Evolutionary conservation across 2,113 vertebrate species (phyloP).

Genomic region (Oreochromis niloticus): DNA sequence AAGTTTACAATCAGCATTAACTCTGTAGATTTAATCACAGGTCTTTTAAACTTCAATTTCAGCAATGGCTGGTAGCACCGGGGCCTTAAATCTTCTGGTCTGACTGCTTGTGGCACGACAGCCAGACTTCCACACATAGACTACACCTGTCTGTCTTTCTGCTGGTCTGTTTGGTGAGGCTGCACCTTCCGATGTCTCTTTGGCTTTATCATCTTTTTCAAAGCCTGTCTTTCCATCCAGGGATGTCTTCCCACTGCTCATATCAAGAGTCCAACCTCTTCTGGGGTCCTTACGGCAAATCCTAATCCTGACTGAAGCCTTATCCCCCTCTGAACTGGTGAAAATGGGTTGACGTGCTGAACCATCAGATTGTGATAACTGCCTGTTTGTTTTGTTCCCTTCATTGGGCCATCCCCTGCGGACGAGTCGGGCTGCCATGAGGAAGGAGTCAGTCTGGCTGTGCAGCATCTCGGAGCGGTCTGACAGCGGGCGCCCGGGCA

Average conservation of each 20-base stretch:
- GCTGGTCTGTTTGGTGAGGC: background rate
- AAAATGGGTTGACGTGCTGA: background rate
- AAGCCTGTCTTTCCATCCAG: background rate
- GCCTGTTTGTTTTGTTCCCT: background rate
- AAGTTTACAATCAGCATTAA: background rate
- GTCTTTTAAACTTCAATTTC: constrained; percentile 17
- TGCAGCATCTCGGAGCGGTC: background rate
- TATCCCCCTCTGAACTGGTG: background rate
- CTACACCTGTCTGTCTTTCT: background rate
- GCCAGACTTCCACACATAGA: background rate
- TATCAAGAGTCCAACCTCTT: accelerated
- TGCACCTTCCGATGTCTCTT: accelerated
- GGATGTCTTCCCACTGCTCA: background rate
- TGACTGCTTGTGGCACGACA: background rate
- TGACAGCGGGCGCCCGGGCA: accelerated
- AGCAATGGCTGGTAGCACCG: constrained; percentile 30
- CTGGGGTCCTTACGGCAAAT: background rate
- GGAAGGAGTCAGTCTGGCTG: constrained; percentile 10
- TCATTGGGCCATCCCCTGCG: constrained; percentile 21
- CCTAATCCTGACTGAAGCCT: background rate
- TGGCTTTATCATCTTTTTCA: background rate
- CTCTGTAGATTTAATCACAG: background rate
- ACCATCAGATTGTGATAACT: accelerated
- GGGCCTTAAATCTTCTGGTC: background rate
- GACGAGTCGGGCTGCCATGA: constrained; percentile 32